These are phyloP conservation scores for Mixornis gularis DNA, from an alignment of 2,113 vertebrate genomes.

Conservation along the genomic window DNA sequence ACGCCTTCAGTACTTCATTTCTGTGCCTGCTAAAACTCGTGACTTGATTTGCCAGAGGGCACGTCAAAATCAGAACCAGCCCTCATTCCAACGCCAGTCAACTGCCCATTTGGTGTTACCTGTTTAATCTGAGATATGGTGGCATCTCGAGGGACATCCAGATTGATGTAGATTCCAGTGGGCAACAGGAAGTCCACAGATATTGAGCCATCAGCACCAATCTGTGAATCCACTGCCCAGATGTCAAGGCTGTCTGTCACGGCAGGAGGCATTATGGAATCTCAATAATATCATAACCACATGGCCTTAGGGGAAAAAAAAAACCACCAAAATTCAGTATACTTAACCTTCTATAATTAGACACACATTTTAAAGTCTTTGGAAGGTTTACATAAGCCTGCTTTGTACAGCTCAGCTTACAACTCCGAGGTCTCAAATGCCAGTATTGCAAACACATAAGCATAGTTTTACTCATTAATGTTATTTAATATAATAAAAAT, in stretches of 20 bases:
- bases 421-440: neutral
- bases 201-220: conserved; percentile 83
- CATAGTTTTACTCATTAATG: neutral
- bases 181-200: conserved; percentile 93
- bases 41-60: neutral
- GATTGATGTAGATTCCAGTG: conserved; percentile 94
- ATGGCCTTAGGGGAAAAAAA: conserved; percentile 70
- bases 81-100: neutral
- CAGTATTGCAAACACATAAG: neutral
- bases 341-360: conserved; percentile 38
- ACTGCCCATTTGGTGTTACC: conserved; percentile 66
- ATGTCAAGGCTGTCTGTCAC: conserved; percentile 96
- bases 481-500: neutral
- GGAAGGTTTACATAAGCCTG: conserved; percentile 12
- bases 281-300: conserved; percentile 84
- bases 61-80: neutral
- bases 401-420: neutral
- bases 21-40: neutral
- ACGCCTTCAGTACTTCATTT: neutral
- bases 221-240: conserved; percentile 90
- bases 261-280: conserved; percentile 93
- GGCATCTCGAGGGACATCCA: conserved; percentile 92
- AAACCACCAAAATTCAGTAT: neutral
- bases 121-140: conserved; percentile 95
- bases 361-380: conserved; percentile 43